Evolutionary conservation across 2,797 vertebrate species (phyloP), one percentile per base, ranked within the genome.

Genomic region (Crocodylus rhombifer): DNA sequence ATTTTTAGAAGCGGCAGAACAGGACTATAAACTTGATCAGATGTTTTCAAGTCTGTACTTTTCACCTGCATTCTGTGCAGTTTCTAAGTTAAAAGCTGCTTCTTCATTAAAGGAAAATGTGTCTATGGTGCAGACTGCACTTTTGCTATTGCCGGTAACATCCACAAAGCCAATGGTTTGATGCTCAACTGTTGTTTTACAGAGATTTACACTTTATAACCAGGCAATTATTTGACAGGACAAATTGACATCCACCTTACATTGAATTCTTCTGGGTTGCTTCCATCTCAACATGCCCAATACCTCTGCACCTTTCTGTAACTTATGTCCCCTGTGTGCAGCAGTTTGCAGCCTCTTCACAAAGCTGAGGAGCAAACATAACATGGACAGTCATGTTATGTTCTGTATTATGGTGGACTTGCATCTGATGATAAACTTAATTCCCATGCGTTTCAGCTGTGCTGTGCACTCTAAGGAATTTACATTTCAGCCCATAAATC

Each of bases 401-500:
- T 4, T 80, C 56, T 36, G 62, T 57, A 42, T 12, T 21, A 25
- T 3, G 8, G 7, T 86, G 65, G 80, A 93, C 86, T 82, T n/a
- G 81, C n/a, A 75, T 62, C 71, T 77, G 75, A 79, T 91, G 80
- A 89, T 85, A n/a, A 87, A 90, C 88, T 81, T 79, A 90, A 67
- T 67, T 67, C 30, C 18, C 65, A 67, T 33, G 20, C 16, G 33
- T 67, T 67, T 33, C 30, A 67, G 16, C 65, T 30, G 42, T 51
- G 42, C 10, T 51, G 42, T 67, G 30, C 5, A 67, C 15, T 30
- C 30, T 30, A 67, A 67, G 33, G 18, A 18, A 33, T 33, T 30
- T 21, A 17, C 17, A n/a, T 89, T 93, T 65, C 4, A 85, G 75
- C 60, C 86, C 30, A 57, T 77, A 84, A 90, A 93, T 15, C 7